Evolutionary conservation across 2,888 invertebrate genomes (phyloP), one percentile per base, ranked within the genome.

Genomic region (Himalopsyche tibetana): DNA sequence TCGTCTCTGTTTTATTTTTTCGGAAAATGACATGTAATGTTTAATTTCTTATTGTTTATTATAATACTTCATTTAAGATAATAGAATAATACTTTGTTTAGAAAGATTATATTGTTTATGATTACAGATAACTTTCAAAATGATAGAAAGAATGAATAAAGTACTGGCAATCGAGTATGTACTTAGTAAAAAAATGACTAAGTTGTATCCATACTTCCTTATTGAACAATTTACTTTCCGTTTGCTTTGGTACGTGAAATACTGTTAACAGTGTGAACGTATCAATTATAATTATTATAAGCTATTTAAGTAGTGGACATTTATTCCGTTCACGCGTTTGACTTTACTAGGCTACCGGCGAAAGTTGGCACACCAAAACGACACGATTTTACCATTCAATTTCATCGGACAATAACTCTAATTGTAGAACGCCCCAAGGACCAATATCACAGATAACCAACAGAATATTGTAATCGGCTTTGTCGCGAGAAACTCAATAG

Each of bases 351-450:
- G 42, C 84, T 42, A 56, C 42, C 84, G 84, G 40, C 63, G 84
- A 84, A 84, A 84, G 84, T 51, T 82, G 36, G 82, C 51, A n/a
- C 19, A 82, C 55, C 51, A 45, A 82, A 82, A 82, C 19, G 36
- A 51, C 45, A 36, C 82, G 17, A 36, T 45, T 36, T 55, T 40
- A 42, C 45, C 81, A 42, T 11, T 81, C 28, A 80, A 84, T 84
- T 84, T 84, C 84, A 63, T 81, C 63, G 80, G 81, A 84, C 55
- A 81, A 81, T 84, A 55, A 63, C 45, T 56, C 84, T 81, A 84
- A 84, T 56, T 82, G 85, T 80, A 36, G n/a, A 55, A 28, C 40
- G 56, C 80, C 63, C 6, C 55, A 85, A 55, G 55, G 56, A 63
- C 85, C 45, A 84, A 38, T 81, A 63, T 84, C 36, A 45, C 84